A percentile compares a stretch with the other conserved stretches of the same genome.
Conservation (phyloP, 2,797 vertebrate genomes). For the Okamejei kenojei region DNA sequence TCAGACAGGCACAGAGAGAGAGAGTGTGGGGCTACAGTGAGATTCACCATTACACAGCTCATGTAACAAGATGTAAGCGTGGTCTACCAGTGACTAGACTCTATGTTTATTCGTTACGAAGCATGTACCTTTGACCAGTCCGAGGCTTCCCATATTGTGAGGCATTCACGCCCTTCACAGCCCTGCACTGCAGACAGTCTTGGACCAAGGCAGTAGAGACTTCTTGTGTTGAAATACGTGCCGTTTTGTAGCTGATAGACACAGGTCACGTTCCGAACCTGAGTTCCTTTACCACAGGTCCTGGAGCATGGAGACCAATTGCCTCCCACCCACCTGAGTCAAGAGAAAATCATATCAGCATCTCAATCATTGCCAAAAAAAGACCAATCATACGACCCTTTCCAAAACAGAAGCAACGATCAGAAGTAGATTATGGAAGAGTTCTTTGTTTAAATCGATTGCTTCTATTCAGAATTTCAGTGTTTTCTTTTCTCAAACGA, state of each 20-base stretch:
- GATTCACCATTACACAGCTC: neutral
- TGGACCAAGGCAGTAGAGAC: slow-evolving; percentile 71
- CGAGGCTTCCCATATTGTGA: slow-evolving; percentile 83
- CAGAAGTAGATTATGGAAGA: neutral
- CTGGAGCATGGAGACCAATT: slow-evolving; percentile 81
- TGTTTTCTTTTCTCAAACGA: neutral
- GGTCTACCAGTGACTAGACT: neutral
- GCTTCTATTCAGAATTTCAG: neutral
- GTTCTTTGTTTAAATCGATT: too few relatives aligned
- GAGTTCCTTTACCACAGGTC: slow-evolving; percentile 78
- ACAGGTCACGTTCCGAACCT: slow-evolving; percentile 78
- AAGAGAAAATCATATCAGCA: slow-evolving; percentile 36
- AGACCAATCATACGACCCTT: neutral
- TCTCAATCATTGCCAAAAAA: neutral
- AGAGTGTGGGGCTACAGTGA: too few relatives aligned
- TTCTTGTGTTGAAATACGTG: slow-evolving; percentile 70
- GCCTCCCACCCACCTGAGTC: slow-evolving; percentile 78
- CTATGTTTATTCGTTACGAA: neutral
- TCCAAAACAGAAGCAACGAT: neutral
- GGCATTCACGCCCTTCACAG: slow-evolving; percentile 82
- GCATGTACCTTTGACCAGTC: slow-evolving; percentile 84
- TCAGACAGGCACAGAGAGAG: neutral
- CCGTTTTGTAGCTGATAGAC: slow-evolving; percentile 83
- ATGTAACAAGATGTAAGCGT: too few relatives aligned
- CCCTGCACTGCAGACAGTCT: slow-evolving; percentile 69